These are phyloP conservation scores for Sweltsa coloradensis DNA, from an alignment of 1,140 invertebrate species.

Conservation along the genomic window DNA sequence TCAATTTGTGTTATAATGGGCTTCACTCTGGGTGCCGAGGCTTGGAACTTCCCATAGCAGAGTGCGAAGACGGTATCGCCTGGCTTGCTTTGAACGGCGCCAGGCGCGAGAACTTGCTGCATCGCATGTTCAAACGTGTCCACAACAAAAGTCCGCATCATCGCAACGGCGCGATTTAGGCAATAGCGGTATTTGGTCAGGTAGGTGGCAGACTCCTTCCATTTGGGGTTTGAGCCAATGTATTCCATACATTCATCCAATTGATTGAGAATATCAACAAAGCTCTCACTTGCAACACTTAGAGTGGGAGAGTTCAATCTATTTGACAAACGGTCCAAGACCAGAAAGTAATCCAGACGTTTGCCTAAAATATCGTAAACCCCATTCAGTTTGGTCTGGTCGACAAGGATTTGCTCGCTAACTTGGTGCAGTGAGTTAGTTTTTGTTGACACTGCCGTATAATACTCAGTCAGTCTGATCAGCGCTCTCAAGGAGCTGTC, in stretches of 20 bases:
- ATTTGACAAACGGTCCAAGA: conserved; percentile 67
- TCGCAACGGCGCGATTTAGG: conserved; percentile 59
- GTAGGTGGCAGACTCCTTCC: conserved; percentile 59
- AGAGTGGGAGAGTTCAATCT: conserved; percentile 65
- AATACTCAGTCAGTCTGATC: conserved; percentile 57
- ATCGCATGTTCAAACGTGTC: conserved; percentile 63
- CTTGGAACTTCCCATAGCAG: conserved; percentile 90
- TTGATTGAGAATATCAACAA: conserved; percentile 65
- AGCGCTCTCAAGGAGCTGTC: conserved; percentile 57
- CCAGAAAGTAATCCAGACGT: conserved; percentile 73
- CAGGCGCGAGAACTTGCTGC: conserved; percentile 42
- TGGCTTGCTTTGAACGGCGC: conserved; percentile 33
- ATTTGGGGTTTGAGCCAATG: conserved; percentile 49
- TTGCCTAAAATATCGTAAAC: conserved; percentile 68
- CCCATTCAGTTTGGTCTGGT: conserved; percentile 62
- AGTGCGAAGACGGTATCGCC: conserved; percentile 71
- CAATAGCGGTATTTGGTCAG: conserved; percentile 66
- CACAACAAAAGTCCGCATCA: conserved; percentile 63
- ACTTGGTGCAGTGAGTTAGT: conserved; percentile 80
- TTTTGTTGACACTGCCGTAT: conserved; percentile 75
- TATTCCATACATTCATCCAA: conserved; percentile 83
- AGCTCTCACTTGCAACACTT: conserved; percentile 69
- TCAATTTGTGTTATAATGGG: conserved; percentile 73
- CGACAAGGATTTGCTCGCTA: conserved; percentile 76
- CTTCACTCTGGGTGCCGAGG: conserved; percentile 70